Conservation (phyloP, 2,888 invertebrate genomes). For the Tenthredo livida region DNA sequence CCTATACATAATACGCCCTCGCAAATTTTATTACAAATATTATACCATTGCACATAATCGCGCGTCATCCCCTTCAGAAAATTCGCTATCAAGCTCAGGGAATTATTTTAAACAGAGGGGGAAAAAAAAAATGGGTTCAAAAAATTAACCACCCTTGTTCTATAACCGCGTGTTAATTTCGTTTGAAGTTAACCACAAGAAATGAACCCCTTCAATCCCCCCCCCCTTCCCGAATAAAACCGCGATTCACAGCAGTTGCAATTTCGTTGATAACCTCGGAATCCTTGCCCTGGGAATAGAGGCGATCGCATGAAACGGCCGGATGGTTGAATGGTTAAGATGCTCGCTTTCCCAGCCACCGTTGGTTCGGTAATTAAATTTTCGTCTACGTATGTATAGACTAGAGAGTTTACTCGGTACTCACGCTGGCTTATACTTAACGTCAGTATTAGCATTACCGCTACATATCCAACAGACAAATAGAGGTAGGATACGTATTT, state of each 20-base stretch:
- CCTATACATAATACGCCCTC: too few species aligned
- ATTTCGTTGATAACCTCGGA: constrained; percentile 40
- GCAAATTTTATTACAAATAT: background rate
- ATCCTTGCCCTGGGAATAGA: constrained; percentile 26
- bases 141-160: background rate
- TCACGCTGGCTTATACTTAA: constrained; percentile 43
- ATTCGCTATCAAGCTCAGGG: background rate
- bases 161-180: constrained; percentile 24
- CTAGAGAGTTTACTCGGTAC: constrained; percentile 15
- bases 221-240: background rate
- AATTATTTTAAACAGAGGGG: background rate
- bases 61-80: background rate
- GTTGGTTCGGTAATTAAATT: constrained; percentile 45
- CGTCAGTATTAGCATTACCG: constrained; percentile 42
- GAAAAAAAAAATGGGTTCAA: background rate
- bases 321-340: constrained; percentile 43
- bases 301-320: constrained; percentile 21
- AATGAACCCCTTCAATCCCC: background rate
- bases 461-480: background rate
- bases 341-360: background rate
- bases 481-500: background rate
- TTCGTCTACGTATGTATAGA: background rate
- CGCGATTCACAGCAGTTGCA: constrained; percentile 12
- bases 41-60: background rate
- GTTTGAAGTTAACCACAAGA: constrained; percentile 21